These are phyloP conservation scores for Aethina tumida DNA, from an alignment of 1,140 invertebrate species.

Conservation along the genomic window DNA sequence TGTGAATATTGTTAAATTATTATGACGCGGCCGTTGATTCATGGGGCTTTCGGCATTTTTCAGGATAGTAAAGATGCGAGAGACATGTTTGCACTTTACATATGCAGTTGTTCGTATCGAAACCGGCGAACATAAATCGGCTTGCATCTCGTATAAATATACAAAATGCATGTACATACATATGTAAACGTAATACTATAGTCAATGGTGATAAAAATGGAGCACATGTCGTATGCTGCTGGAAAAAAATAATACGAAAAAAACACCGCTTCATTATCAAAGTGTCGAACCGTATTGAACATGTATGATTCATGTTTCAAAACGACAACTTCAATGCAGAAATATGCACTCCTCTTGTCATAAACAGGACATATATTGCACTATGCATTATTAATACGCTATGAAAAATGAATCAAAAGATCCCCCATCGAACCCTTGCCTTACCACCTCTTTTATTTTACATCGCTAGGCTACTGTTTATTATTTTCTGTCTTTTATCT, in stretches of 20 bases:
- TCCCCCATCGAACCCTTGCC: too few relatives aligned
- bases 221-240: conserved; percentile 16
- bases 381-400: conserved; percentile 33
- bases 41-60: conserved; percentile 14
- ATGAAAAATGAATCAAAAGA: conserved; percentile 34
- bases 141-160: conserved; percentile 11
- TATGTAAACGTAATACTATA: conserved; percentile 13
- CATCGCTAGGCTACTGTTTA: too few relatives aligned
- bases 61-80: conserved; percentile 16
- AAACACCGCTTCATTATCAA: conserved; percentile 34
- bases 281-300: conserved; percentile 36
- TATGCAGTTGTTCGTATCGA: conserved; percentile 11
- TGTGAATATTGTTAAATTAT: too few relatives aligned
- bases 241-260: conserved; percentile 18
- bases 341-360: conserved; percentile 35
- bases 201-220: conserved; percentile 23
- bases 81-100: conserved; percentile 8
- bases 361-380: conserved; percentile 35
- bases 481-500: too few relatives aligned
- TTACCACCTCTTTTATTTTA: too few relatives aligned
- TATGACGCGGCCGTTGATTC: conserved; percentile 4
- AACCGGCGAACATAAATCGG: conserved; percentile 17
- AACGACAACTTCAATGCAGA: conserved; percentile 35
- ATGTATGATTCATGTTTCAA: conserved; percentile 30
- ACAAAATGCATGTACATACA: conserved; percentile 12